Percentiles rank a stretch among this genome's conserved stretches.
Evolutionary conservation across 2,797 vertebrate species (phyloP).

Genomic region (Masticophis lateralis): DNA sequence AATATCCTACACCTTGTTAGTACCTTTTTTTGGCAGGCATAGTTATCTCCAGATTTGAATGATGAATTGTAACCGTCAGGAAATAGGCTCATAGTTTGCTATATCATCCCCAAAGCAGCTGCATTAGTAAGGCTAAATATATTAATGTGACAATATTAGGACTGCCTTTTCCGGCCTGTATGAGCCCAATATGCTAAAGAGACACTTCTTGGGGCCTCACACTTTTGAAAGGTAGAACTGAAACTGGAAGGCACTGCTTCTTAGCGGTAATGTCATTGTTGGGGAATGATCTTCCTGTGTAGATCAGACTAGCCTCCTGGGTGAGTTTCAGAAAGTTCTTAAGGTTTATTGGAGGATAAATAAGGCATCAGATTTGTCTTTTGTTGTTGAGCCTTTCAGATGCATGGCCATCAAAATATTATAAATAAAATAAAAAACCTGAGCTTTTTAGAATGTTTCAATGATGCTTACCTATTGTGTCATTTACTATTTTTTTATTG

Average conservation of each 20-base stretch:
- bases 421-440: not conserved
- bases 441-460: not conserved
- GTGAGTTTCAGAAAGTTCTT: not conserved
- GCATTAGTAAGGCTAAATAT: not conserved
- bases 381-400: not conserved
- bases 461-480: not conserved
- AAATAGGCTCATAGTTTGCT: not conserved
- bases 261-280: not conserved
- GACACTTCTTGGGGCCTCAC: not conserved
- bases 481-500: not conserved
- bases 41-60: not conserved
- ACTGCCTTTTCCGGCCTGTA: not conserved
- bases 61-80: not conserved
- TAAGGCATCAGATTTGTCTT: not conserved
- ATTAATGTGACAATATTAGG: not conserved
- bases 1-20: not conserved
- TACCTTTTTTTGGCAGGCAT: not conserved
- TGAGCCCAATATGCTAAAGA: not conserved
- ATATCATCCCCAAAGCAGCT: not conserved
- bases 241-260: not conserved
- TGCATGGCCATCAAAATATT: not conserved
- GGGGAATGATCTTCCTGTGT: not conserved
- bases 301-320: not conserved
- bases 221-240: not conserved
- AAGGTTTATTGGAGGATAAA: not conserved